Evolutionary conservation across 2,888 invertebrate genomes (phyloP).

Genomic region (Oscheius sp.): DNA sequence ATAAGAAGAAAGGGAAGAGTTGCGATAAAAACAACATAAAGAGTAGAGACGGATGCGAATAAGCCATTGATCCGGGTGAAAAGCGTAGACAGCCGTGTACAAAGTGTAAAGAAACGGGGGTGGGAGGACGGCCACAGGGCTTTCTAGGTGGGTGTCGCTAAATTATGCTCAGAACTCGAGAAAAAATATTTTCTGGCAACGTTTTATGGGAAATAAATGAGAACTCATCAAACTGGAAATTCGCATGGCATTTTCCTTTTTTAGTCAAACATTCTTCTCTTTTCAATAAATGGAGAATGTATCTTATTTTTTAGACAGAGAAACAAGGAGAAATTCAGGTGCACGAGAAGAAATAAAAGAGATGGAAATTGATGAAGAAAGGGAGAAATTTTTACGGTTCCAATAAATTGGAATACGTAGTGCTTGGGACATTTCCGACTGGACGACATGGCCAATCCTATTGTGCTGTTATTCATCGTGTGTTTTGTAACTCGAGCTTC

Average conservation of each 20-base stretch:
- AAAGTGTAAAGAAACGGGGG: conserved; percentile 35
- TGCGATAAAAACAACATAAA: not conserved
- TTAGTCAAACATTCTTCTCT: too few relatives aligned
- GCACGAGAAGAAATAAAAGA: too few relatives aligned
- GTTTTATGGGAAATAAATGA: too few relatives aligned
- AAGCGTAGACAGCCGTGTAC: conserved; percentile 29
- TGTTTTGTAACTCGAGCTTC: not conserved
- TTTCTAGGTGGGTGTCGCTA: conserved; percentile 20
- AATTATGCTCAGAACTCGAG: not conserved
- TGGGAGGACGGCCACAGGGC: conserved; percentile 18
- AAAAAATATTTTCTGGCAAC: too few relatives aligned
- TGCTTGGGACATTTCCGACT: too few relatives aligned
- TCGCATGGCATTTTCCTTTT: too few relatives aligned
- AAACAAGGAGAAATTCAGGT: too few relatives aligned
- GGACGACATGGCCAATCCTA: not conserved
- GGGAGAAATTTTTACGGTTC: not conserved
- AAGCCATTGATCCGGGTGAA: conserved; percentile 14
- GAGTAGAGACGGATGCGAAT: not conserved
- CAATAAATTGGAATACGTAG: too few relatives aligned
- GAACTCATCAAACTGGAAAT: too few relatives aligned
- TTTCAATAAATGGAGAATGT: too few relatives aligned
- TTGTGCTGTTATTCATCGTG: not conserved
- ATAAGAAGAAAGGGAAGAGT: not conserved
- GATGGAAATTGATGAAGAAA: not conserved
- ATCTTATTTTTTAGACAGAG: too few relatives aligned